Base-by-base conservation (phyloP, 2,113 vertebrate genomes). In the Agapornis roseicollis region DNA sequence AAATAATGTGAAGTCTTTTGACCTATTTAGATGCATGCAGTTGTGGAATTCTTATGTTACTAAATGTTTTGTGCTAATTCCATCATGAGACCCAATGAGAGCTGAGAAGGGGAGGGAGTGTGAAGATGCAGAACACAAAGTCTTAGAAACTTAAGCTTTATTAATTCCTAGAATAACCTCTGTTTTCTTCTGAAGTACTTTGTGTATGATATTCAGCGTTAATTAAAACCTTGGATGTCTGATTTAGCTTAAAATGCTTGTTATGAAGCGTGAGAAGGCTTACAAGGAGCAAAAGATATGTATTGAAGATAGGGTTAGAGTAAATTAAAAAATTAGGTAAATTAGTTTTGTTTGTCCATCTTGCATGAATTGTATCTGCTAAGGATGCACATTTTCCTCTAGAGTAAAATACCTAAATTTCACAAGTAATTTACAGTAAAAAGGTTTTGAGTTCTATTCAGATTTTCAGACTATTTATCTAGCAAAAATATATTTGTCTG, bases 141-240 rank as follows among this genome's bases (percentile, higher is more conserved):
- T 20, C n/a, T 29, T 22, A 52, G 37, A 58, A 63, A 66, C 61
- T 11, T 31, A 64, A 72, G 7, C 4, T 80, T 66, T 49, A 27
- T 76, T 76, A 44, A 37, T 44, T 53, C 2, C 35, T 83, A 44
- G 68, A 83, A 64, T 58, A 68, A 29, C 25, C 3, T 81, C 35
- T 56, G 8, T 31, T 89, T 66, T 83, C 39, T 77, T 49, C 27
- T 53, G 42, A 94, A 68, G 24, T 86, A 27, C 4, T 35, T 72
- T n/a, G 4, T 49, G 12, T 33, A 53, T 8, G 33, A 27, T 46
- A 47, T 46, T 76, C 33, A 42, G 24, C 0, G 0, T 58, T 87
- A 60, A 52, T 69, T 80, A 74, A 44, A 78, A 49, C 22, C 12
- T 74, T 4, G 0, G 4, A 1, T 71, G 9, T 49, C 13, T 79